Base-by-base conservation (phyloP, 2,113 vertebrate species). In the Conger conger region DNA sequence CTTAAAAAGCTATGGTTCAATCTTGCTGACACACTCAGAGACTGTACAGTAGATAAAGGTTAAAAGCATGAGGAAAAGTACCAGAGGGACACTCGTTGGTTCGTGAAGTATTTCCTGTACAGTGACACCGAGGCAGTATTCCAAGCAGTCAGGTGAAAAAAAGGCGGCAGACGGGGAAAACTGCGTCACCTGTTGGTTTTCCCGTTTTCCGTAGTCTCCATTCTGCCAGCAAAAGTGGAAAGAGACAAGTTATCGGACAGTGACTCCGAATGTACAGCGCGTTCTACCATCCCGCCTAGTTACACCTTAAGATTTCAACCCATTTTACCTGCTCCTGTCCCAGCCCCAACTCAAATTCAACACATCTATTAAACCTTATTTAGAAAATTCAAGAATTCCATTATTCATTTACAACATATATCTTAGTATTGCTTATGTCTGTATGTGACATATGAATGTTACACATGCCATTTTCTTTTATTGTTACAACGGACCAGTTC, bases 121-220 rank as follows among this genome's bases (percentile, higher is more conserved):
- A 81, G 80, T 45, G 54, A 38, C 36, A 54, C 15, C 37, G 40
- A 53, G 77, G 60, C 42, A 16, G 8, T 42, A 27, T 79, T 79
- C 20, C 37, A 20, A 35, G 63, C 60, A 7, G 53, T 38, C 4
- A 38, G 16, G 20, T 6, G 27, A n/a, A 11, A 2, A 33, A 33
- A 13, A 73, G 76, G 38, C 85, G 88, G 82, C 73, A 76, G 40
- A 73, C 35, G 18, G 2, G n/a, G 40, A 60, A 37, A 50, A 7
- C 11, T 68, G 79, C 91, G 98, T 91, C 97, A 98, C 91, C 98
- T 97, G 90, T 97, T 94, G 45, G 96, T 85, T 92, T 99, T 99
- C 84, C 98, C 98, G 68, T 98, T 99, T 93, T 99, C 98, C 0
- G 97, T 93, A 0, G 96, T 91, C 86, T 99, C 98, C 96, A 98